A percentile compares a stretch with the other conserved stretches of the same genome.
phyloP scores from a whole-genome alignment of 2,113 vertebrate genomes.

The Cephalopterus ornatus region DNA sequence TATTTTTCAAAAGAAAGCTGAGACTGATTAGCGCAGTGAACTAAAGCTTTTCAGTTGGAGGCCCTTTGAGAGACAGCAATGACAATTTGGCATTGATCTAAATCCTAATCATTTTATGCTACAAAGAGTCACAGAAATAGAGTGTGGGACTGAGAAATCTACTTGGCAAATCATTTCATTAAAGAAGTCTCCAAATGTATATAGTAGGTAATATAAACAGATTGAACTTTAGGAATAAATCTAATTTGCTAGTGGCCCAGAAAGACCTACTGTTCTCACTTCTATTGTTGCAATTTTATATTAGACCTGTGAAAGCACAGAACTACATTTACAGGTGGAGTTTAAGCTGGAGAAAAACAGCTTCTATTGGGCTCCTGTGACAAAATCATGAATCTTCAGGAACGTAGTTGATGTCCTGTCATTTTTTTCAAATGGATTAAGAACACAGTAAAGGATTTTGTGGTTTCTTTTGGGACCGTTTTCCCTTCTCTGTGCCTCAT shows the following conservation, averaged over 20 bases:
- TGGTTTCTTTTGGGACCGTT: neutral
- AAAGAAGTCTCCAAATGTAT: neutral
- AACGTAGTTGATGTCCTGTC: neutral
- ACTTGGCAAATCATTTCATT: neutral
- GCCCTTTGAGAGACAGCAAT: neutral
- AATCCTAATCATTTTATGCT: neutral
- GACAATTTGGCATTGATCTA: neutral
- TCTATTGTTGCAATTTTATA: neutral
- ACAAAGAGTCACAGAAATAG: neutral
- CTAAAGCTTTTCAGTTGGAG: neutral
- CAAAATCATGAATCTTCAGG: neutral
- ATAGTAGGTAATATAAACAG: neutral
- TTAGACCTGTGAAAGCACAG: neutral
- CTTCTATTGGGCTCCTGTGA: neutral
- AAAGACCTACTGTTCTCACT: neutral
- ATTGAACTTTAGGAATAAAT: neutral
- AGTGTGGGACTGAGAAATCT: neutral
- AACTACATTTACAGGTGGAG: neutral
- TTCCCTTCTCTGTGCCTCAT: neutral
- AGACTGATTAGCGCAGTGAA: neutral
- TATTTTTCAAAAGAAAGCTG: neutral
- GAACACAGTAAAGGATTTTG: neutral
- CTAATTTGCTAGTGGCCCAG: neutral
- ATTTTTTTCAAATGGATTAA: neutral
- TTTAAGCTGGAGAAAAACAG: neutral